These are phyloP conservation scores for Thunnus albacares DNA, from an alignment of 2,797 vertebrate genomes.

Conservation along the genomic window DNA sequence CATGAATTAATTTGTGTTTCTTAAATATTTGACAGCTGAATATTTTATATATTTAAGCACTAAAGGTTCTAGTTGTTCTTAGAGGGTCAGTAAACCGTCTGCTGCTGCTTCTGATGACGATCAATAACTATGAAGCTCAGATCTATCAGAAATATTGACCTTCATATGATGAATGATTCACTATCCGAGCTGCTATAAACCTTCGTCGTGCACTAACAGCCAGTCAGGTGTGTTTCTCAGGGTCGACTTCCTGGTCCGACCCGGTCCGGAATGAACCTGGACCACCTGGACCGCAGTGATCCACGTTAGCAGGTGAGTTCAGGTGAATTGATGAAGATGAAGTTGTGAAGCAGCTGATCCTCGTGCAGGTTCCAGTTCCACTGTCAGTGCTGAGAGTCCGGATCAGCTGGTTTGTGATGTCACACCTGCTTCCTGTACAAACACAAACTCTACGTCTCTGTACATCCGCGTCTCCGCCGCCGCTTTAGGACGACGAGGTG, in stretches of 20 bases:
- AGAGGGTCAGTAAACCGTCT: slow-evolving; percentile 46
- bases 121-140: slow-evolving; percentile 18
- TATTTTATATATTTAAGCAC: slow-evolving; percentile 39
- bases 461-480: neutral
- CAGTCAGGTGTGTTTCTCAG: neutral
- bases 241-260: slow-evolving; percentile 4
- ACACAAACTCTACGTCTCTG: slow-evolving; percentile 25
- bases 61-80: slow-evolving; percentile 56
- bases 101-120: slow-evolving; percentile 12
- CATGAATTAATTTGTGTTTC: slow-evolving; percentile 34
- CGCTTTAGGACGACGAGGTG: slow-evolving; percentile 77
- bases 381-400: slow-evolving; percentile 38
- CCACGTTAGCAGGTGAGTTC: slow-evolving; percentile 3
- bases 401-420: slow-evolving; percentile 29
- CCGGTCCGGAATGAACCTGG: neutral
- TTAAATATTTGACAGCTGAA: slow-evolving; percentile 54
- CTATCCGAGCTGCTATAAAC: neutral
- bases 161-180: slow-evolving; percentile 2
- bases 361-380: slow-evolving; percentile 11
- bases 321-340: neutral
- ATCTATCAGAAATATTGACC: slow-evolving; percentile 5
- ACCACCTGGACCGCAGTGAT: slow-evolving; percentile 1
- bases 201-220: neutral
- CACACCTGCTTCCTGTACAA: slow-evolving; percentile 50
- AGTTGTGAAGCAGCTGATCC: neutral